Evolutionary conservation across 2,113 vertebrate species (phyloP), one percentile per base, ranked within the genome.

Genomic region (Zonotrichia leucophrys): DNA sequence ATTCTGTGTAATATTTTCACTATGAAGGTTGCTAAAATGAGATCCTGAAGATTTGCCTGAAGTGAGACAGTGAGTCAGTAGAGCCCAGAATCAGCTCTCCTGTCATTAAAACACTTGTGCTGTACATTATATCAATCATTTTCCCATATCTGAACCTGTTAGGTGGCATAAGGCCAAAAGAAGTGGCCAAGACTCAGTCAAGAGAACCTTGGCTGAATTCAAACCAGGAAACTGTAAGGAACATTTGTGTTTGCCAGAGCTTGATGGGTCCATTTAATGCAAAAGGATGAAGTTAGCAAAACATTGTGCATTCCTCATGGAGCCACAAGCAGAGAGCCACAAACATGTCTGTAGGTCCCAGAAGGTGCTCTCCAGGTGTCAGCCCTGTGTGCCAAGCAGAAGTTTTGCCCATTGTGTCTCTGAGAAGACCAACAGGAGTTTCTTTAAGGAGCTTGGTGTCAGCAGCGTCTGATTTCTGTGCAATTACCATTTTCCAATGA

Each of bases 251-350:
- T 90, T 58, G 7, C 42, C 55, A 72, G 52, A 59, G 7, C 30
- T 82, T 49, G 19, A 6, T 47, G 16, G 12, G 18, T 35, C 27
- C 0, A 0, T 64, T 75, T 42, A n/a, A 47, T 0, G 1, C 12
- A 52, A 16, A 83, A 68, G 6, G 27, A 21, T 79, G 53, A 60
- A 55, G 9, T 27, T 17, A 49, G 31, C 17, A 52, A 70, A 91
- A n/a, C 1, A 23, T 73, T 86, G 52, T 47, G 7, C 35, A 6
- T 39, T 63, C 25, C 18, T 52, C 44, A 15, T 41, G 35, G 39
- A 67, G 37, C 18, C 50, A 73, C 59, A 44, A 58, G 33, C 6
- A 55, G 69, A 80, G 84, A 63, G 24, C 25, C 44, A 63, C 20
- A 21, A 24, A 6, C 9, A 11, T 4, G 14, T 33, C 35, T 85